phyloP scores from a whole-genome alignment of 2,797 vertebrate genomes.

The Hyperoplus immaculatus region DNA sequence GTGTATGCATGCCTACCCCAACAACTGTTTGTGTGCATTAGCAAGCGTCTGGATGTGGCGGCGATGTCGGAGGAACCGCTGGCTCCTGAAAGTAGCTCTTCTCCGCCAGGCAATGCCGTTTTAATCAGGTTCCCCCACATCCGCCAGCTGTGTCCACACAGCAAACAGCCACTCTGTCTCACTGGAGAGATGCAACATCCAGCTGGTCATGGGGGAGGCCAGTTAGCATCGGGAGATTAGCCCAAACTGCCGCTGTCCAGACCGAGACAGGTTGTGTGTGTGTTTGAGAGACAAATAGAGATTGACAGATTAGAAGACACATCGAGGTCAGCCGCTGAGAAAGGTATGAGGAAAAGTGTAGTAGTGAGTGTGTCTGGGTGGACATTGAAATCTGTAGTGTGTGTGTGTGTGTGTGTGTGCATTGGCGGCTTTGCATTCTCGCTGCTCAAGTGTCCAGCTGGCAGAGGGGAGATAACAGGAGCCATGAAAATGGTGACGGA shows the following conservation, averaged over 20 bases:
- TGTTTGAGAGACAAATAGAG: conserved; percentile 69
- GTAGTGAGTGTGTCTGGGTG: background rate
- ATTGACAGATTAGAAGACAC: conserved; percentile 71
- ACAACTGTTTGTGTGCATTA: conserved; percentile 66
- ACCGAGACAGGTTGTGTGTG: conserved; percentile 64
- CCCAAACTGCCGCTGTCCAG: conserved; percentile 63
- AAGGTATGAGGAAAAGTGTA: conserved; percentile 44
- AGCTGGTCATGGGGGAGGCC: conserved; percentile 47
- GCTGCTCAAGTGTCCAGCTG: conserved; percentile 80
- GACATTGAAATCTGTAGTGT: conserved; percentile 50
- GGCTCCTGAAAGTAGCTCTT: conserved; percentile 75
- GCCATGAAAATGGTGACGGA: conserved; percentile 74
- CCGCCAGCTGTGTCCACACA: conserved; percentile 85
- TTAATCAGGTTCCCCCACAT: conserved; percentile 82
- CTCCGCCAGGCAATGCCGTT: conserved; percentile 69
- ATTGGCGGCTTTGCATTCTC: conserved; percentile 44
- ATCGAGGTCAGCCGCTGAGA: conserved; percentile 47
- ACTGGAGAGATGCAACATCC: conserved; percentile 70
- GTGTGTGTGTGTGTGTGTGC: conserved; percentile 43
- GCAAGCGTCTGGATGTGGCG: conserved; percentile 57
- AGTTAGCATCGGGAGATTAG: conserved; percentile 74
- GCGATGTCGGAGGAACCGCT: conserved; percentile 55
- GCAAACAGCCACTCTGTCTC: conserved; percentile 74
- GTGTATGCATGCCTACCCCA: conserved; percentile 50
- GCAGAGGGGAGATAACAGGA: conserved; percentile 76